Base-by-base conservation (phyloP, 1,140 invertebrate genomes). In the Glossosoma conforme region DNA sequence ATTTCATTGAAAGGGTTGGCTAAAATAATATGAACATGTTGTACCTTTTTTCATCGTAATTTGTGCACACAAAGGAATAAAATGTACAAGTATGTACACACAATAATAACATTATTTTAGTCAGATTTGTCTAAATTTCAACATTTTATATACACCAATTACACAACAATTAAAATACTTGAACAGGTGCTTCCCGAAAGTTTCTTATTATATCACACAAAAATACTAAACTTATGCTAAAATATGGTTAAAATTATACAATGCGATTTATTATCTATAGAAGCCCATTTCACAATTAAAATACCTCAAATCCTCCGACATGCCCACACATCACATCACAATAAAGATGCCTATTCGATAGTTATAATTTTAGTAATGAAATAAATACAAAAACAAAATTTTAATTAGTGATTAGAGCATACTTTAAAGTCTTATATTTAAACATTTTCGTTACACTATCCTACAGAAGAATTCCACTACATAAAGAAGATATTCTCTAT, bases 201-300 rank as follows among this genome's bases (percentile, higher is more conserved):
- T 35, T 37, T 37, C n/a, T 37, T 46, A n/a, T n/a, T 37, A 36
- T 46, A 46, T 48, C 45, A 48, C 45, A 40, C 45, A 38, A 48
- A 28, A 48, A 40, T 28, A 28, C 28, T 48, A 38, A 10, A 17
- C 36, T 17, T 38, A 38, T 8, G 19, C 36, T 38, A 38, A 15
- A 5, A 15, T 38, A 38, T 38, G 21, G 22, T 24, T 44, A 33
- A 45, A 35, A 36, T 18, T 32, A 45, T 45, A 35, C 17, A 45
- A 38, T 32, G 24, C 24, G n/a, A 28, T 28, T n/a, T n/a, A n/a
- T n/a, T n/a, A n/a, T 28, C 24, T 28, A 6, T 8, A 28, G 24
- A 28, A 28, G 24, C 24, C n/a, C 24, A 28, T 28, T 28, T 28
- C 24, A 8, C 24, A 8, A 8, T 28, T 28, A 28, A n/a, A n/a